Evolutionary conservation across 2,797 vertebrate genomes (phyloP).

Genomic region (Lepilemur septentrionalis): DNA sequence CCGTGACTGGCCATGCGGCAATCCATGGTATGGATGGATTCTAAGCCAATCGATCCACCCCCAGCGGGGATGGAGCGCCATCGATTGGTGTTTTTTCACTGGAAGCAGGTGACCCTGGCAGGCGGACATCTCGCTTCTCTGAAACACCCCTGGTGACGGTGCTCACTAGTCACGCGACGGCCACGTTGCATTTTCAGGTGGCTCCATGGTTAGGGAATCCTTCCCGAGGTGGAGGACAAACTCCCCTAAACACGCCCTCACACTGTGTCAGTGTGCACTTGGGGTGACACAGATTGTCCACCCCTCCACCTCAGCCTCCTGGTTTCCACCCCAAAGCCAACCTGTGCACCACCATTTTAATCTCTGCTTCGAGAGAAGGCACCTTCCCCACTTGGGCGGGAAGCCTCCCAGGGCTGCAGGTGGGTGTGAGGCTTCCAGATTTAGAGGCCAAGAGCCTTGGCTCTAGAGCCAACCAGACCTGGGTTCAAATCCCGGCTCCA

Average conservation of each 20-base stretch:
- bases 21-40: background rate
- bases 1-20: background rate
- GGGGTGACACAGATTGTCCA: rapidly evolving
- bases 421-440: background rate
- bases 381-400: no score
- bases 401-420: background rate
- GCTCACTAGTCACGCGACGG: background rate
- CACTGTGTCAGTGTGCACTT: rapidly evolving
- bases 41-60: background rate
- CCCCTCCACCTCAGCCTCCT: rapidly evolving
- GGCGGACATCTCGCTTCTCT: background rate
- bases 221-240: background rate
- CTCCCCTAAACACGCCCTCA: background rate
- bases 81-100: rapidly evolving
- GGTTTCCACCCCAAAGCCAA: rapidly evolving
- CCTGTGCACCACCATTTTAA: rapidly evolving
- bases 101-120: background rate
- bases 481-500: background rate
- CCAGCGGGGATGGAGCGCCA: background rate
- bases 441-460: background rate
- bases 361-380: background rate
- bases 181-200: background rate
- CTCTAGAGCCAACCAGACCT: background rate
- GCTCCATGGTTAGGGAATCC: background rate
- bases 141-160: background rate